Evolutionary conservation across 1,140 invertebrate genomes (phyloP).

Genomic region (Contarinia nasturtii): DNA sequence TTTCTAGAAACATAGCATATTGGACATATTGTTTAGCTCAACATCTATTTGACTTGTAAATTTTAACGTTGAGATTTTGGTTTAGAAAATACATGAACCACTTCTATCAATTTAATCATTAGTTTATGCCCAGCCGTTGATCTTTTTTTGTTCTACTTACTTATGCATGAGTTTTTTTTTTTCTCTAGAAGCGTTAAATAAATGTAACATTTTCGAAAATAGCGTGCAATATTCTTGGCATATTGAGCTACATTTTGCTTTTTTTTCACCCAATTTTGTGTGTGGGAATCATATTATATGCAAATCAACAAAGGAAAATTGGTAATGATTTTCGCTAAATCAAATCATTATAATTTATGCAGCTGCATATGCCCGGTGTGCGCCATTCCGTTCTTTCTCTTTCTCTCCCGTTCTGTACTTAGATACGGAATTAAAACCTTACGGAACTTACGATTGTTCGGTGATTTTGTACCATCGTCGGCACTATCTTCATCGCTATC

Average conservation of each 20-base stretch:
- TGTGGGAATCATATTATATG: neutral
- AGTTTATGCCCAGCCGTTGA: neutral
- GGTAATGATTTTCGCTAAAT: neutral
- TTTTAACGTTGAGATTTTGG: neutral
- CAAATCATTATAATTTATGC: too few relatives aligned
- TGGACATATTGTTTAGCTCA: neutral
- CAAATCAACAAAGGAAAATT: neutral
- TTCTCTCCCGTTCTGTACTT: too few relatives aligned
- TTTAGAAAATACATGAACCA: neutral
- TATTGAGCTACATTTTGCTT: too few relatives aligned
- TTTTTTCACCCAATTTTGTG: too few relatives aligned
- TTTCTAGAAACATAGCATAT: too few relatives aligned
- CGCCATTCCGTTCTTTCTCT: too few relatives aligned
- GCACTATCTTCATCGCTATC: constrained; percentile 50
- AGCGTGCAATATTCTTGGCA: too few relatives aligned
- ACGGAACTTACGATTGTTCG: constrained; percentile 10
- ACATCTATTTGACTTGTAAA: neutral
- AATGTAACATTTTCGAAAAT: too few relatives aligned
- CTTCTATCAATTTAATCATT: neutral
- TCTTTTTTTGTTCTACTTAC: neutral
- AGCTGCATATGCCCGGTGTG: too few relatives aligned
- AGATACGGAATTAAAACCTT: constrained; percentile 7
- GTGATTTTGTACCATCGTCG: constrained; percentile 22
- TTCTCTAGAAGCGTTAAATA: neutral
- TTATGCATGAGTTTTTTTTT: neutral